Percentiles rank a stretch among this genome's conserved stretches.
These are phyloP conservation scores for Lethenteron reissneri DNA, from an alignment of 2,113 vertebrate species.

Conservation along the genomic window DNA sequence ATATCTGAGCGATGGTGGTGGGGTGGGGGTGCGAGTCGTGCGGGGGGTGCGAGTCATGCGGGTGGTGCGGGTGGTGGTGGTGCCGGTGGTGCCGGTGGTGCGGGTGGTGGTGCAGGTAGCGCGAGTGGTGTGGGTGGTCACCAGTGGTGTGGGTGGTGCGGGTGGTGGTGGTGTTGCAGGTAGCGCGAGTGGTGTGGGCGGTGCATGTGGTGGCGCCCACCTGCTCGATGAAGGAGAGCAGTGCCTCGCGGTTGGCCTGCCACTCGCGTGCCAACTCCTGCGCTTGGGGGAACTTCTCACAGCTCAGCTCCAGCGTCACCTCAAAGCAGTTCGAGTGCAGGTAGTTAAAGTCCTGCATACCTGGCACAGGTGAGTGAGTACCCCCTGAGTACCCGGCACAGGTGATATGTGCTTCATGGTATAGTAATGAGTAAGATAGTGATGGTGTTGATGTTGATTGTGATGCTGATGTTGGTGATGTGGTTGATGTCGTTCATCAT, in stretches of 20 bases:
- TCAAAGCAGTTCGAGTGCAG: slow-evolving; percentile 93
- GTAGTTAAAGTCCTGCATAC: slow-evolving; percentile 98
- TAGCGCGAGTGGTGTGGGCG: neutral
- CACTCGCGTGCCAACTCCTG: slow-evolving; percentile 55
- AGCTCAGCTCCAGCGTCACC: slow-evolving; percentile 87
- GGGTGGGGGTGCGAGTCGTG: neutral
- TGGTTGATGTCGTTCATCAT: too few species aligned
- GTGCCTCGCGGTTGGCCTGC: slow-evolving; percentile 68
- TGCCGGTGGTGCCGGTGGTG: too few species aligned
- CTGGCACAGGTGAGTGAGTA: slow-evolving; percentile 19
- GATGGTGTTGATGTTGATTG: too few species aligned
- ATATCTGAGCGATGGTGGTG: neutral
- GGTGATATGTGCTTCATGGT: too few species aligned
- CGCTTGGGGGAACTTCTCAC: slow-evolving; percentile 55
- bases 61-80: too few species aligned
- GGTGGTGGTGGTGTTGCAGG: neutral
- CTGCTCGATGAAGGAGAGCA: slow-evolving; percentile 75
- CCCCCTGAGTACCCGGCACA: too few species aligned
- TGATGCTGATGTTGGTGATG: too few species aligned
- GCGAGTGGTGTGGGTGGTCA: too few species aligned
- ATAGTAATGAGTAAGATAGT: too few species aligned
- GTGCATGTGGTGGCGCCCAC: slow-evolving; percentile 17
- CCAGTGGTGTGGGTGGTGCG: too few species aligned
- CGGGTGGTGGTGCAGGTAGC: too few species aligned
- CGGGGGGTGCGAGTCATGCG: too few species aligned